Evolutionary conservation across 2,113 vertebrate genomes (phyloP).

Genomic region (Hyaena hyaena): DNA sequence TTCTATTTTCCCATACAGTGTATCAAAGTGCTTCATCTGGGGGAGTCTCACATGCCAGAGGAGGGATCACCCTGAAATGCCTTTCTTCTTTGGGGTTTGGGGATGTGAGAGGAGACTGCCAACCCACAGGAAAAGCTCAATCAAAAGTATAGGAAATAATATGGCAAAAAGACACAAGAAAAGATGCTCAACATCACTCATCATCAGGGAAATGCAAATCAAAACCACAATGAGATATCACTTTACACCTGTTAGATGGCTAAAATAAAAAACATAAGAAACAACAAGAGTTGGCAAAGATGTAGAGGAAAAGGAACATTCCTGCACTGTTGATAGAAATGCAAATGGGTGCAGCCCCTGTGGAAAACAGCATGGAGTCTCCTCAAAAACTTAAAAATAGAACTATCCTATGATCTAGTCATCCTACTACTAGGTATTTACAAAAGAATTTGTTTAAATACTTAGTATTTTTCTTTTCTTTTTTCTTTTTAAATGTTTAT

Average conservation of each 20-base stretch:
- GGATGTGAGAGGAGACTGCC: not conserved
- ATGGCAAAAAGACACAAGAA: not conserved
- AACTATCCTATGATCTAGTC: not conserved
- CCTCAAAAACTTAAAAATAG: not conserved
- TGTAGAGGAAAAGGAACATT: not conserved
- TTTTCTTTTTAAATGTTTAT: too few relatives aligned
- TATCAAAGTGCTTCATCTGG: not conserved
- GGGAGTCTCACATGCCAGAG: not conserved
- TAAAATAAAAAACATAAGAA: not conserved
- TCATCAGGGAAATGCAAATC: not conserved
- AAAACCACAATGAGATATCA: not conserved
- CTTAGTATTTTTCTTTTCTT: too few relatives aligned
- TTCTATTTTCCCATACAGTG: not conserved
- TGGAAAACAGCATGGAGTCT: not conserved
- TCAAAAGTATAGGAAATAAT: not conserved
- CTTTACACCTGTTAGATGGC: not conserved
- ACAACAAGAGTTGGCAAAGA: not conserved
- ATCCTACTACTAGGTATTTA: not conserved
- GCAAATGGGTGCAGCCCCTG: not conserved
- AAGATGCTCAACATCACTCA: not conserved
- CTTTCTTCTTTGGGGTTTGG: not conserved
- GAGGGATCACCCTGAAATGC: not conserved
- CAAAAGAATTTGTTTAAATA: not conserved
- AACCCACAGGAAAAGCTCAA: not conserved
- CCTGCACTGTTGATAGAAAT: not conserved